Base-by-base conservation (phyloP, 2,797 vertebrate species). In the Acestrorhynchus altus region DNA sequence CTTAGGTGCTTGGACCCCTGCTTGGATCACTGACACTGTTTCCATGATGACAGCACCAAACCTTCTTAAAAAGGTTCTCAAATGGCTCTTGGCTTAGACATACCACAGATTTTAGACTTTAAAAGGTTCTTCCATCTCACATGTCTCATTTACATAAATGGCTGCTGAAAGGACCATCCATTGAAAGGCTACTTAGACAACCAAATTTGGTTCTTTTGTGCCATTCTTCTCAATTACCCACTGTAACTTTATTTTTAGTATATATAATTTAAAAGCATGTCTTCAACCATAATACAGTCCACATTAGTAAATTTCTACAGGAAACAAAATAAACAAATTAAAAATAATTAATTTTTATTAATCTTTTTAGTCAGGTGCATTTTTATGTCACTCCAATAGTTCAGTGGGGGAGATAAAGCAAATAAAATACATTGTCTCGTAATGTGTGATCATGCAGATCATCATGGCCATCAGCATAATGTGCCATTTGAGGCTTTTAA, bases 1-100 rank as follows among this genome's bases (percentile, higher is more conserved):
- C 64, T 70, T 70, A 74, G 65, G 65, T 74, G 49, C 65, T 15
- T 74, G 42, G 57, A 57, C 70, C 71, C 79, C 75, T 81, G 64
- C 44, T 70, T 57, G 76, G 56, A 74, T 64, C 57, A 74, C 64
- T 51, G 47, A 81, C 63, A 66, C 68, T 31, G 52, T 81, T 52
- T 52, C 20, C 40, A n/a, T 52, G 54, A 76, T 52, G 61, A 68
- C 40, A 18, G 63, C 54, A 64, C 54, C 26, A 63, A 39, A 61
- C 26, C 26, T 15, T 13, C 26, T 28, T 15, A 15, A 28, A 56
- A 59, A 56, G 10, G 4, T 4, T 52, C 16, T n/a, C 8, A 8
- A 26, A 56, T 24, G 52, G 20, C 26, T 56, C 56, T 16, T 31
- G 26, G 1, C 56, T 57, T 15, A 13, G 24, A 57, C 2, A n/a